Percentiles rank a stretch among this genome's conserved stretches.
Evolutionary conservation across 2,797 vertebrate genomes (phyloP).

Genomic region (Melanotaenia boesemani): DNA sequence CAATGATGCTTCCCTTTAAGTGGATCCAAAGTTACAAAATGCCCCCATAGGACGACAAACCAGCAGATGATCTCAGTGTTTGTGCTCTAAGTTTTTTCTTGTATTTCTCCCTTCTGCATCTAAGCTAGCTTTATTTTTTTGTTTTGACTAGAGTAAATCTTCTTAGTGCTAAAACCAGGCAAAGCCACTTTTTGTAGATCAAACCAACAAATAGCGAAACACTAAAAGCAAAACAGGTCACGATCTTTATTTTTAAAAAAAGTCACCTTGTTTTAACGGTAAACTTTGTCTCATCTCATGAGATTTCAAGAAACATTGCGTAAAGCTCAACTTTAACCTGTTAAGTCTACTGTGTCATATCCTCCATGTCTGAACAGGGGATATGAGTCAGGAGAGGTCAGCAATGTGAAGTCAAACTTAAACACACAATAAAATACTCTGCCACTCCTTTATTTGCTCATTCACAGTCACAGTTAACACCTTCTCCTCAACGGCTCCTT

Average conservation of each 20-base stretch:
- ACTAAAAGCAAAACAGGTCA: not conserved
- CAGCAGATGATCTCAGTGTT: not conserved
- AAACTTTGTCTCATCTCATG: constrained; percentile 15
- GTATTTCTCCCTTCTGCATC: not conserved
- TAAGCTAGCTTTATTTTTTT: not conserved
- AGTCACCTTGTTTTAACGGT: constrained; percentile 23
- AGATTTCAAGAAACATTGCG: not conserved
- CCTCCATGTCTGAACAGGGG: not conserved
- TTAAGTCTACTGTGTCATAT: constrained; percentile 2
- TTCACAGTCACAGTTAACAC: constrained; percentile 1
- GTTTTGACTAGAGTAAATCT: not conserved
- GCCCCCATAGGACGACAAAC: not conserved
- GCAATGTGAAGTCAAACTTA: not conserved
- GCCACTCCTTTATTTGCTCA: constrained; percentile 52
- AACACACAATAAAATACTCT: constrained; percentile 11
- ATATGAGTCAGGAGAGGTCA: constrained; percentile 24
- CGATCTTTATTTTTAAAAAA: not conserved
- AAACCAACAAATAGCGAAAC: not conserved
- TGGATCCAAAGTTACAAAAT: not conserved
- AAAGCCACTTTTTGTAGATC: not conserved
- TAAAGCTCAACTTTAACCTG: constrained; percentile 8
- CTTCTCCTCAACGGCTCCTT: not conserved
- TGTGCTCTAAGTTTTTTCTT: not conserved
- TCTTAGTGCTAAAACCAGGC: not conserved
- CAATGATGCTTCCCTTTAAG: not conserved